Evolutionary conservation across 2,797 vertebrate species (phyloP), one percentile per base, ranked within the genome.

Genomic region (Siniperca obscura): DNA sequence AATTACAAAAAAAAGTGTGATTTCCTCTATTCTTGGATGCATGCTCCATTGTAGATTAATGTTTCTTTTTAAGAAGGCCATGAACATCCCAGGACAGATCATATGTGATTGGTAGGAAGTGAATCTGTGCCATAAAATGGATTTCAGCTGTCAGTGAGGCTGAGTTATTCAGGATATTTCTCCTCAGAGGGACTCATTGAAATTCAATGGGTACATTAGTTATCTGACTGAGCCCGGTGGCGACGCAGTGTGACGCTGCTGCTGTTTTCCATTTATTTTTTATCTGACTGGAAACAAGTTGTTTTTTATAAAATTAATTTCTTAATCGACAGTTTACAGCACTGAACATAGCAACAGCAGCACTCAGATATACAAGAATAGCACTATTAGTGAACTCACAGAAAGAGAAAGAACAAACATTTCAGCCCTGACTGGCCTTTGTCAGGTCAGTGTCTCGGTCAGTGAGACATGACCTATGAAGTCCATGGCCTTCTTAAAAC

Each of bases 171-270:
- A 67, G 84, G 84, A 87, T 76, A 78, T 84, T 85, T 85, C 81
- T 86, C 89, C 87, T 89, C 74, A 69, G 60, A 88, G 86, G 81
- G 82, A 82, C 84, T 87, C 85, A 90, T 90, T 91, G 90, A 89
- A 86, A 91, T 90, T 91, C 90, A 89, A 85, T 87, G 82, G 78
- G 56, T 70, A 86, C 85, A 89, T 89, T 89, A 85, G 87, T 90
- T 87, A 89, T 83, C 88, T 86, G 90, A 87, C 80, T 76, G 76
- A 73, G 80, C 83, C 87, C n/a, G 27, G 55, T 80, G 85, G 86
- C 62, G 30, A 84, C 78, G 27, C 78, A 65, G 78, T 82, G 85
- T 81, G 83, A 87, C 11, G 72, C 80, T 75, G 65, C 66, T 16
- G 61, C 80, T 83, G 79, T 83, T 90, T 87, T 77, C 74, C 84